Percentiles rank a stretch among this genome's conserved stretches.
These are phyloP conservation scores for Mirounga angustirostris DNA, from an alignment of 2,113 vertebrate species.

Conservation along the genomic window DNA sequence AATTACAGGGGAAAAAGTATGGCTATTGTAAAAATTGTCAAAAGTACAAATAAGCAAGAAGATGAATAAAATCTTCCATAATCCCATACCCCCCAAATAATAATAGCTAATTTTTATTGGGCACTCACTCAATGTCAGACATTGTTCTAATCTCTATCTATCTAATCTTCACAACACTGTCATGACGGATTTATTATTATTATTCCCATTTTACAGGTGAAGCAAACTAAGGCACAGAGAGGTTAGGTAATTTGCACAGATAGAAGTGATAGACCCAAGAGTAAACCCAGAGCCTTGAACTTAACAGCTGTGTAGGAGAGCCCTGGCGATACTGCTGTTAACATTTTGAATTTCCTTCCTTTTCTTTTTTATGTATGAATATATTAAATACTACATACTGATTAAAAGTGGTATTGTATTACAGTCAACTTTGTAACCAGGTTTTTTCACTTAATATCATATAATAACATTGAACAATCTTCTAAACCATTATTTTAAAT, in stretches of 20 bases:
- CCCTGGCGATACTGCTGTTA: neutral
- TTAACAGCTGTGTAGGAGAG: neutral
- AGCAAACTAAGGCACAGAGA: neutral
- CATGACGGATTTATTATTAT: neutral
- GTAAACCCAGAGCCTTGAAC: neutral
- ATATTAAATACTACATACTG: neutral
- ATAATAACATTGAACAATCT: neutral
- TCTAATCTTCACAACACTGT: neutral
- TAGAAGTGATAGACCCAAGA: neutral
- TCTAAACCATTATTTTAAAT: constrained; percentile 37
- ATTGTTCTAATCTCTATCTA: neutral
- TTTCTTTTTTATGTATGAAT: neutral
- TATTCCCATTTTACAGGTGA: neutral
- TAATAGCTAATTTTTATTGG: neutral
- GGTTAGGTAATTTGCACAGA: neutral
- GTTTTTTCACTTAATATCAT: neutral
- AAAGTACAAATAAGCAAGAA: neutral
- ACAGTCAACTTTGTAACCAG: neutral
- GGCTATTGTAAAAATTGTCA: neutral
- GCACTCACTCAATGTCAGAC: neutral
- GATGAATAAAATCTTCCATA: neutral
- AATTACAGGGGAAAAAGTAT: neutral
- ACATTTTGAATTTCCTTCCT: neutral
- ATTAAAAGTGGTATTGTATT: neutral
- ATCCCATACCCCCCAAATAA: neutral